Conservation (phyloP, 2,113 vertebrate genomes). For the Cervus canadensis region DNA sequence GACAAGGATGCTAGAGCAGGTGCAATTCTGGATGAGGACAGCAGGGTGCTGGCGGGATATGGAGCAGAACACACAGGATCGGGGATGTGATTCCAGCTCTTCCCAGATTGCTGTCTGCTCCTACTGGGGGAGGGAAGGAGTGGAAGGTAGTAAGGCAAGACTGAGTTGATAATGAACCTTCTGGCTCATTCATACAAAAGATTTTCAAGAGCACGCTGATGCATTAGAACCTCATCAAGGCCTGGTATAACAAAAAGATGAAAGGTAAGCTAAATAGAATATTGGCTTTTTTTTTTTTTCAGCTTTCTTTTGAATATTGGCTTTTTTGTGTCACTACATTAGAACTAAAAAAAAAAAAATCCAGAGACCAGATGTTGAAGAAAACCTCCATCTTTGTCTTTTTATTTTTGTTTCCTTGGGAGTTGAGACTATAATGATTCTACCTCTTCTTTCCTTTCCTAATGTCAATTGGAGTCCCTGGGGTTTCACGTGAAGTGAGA, state of each 20-base stretch:
- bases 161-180: background rate
- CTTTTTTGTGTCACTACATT: background rate
- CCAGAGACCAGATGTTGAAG: background rate
- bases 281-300: background rate
- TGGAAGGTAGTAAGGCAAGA: background rate
- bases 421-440: too few species aligned
- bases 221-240: too few species aligned
- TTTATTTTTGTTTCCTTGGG: background rate
- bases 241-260: background rate
- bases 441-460: background rate
- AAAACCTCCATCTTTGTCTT: background rate
- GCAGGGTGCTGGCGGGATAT: background rate
- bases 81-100: too few species aligned
- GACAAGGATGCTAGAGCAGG: background rate
- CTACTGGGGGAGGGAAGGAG: accelerated
- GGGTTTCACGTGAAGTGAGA: background rate
- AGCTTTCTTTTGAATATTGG: too few species aligned
- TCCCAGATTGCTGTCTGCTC: background rate
- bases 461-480: background rate
- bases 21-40: background rate
- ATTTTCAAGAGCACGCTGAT: background rate
- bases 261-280: background rate
- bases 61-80: too few species aligned
- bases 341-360: background rate
- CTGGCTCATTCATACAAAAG: background rate